These are phyloP conservation scores for Pycnonotus jocosus DNA, from an alignment of 2,113 vertebrate genomes.

Conservation along the genomic window DNA sequence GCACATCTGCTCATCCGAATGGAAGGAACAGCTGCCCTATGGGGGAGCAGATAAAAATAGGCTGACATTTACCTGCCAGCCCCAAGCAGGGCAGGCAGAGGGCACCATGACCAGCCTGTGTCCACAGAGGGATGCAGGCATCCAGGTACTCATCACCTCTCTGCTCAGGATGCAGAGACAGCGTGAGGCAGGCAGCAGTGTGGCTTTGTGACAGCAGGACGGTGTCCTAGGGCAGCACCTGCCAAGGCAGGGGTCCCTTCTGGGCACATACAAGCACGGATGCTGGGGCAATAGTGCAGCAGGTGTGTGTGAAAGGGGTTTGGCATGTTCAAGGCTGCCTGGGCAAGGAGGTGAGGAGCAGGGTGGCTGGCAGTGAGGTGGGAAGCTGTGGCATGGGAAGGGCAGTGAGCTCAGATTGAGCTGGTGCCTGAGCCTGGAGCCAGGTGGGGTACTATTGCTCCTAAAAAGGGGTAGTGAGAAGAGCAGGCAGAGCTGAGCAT, in stretches of 20 bases:
- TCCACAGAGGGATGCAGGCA: neutral
- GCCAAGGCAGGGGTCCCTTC: neutral
- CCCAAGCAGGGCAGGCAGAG: neutral
- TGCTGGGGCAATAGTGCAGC: neutral
- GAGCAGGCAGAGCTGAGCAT: neutral
- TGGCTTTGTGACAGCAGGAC: neutral
- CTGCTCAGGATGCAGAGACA: neutral
- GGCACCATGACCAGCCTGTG: neutral
- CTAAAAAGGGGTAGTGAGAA: neutral
- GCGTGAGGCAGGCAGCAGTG: rapidly evolving
- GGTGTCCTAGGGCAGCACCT: neutral
- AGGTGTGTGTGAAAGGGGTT: neutral
- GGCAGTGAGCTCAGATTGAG: neutral
- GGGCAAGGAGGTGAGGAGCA: neutral
- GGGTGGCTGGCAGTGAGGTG: neutral
- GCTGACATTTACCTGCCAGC: constrained; percentile 39
- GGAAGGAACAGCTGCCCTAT: neutral
- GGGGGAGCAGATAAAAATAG: constrained; percentile 30
- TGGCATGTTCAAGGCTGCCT: neutral
- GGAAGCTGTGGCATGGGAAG: neutral
- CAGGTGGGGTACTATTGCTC: neutral
- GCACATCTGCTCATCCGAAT: neutral
- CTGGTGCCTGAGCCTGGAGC: neutral
- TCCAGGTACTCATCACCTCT: neutral
- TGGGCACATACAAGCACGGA: rapidly evolving